These are phyloP conservation scores for Chascanopsetta lugubris DNA, from an alignment of 2,113 vertebrate genomes.

Conservation along the genomic window DNA sequence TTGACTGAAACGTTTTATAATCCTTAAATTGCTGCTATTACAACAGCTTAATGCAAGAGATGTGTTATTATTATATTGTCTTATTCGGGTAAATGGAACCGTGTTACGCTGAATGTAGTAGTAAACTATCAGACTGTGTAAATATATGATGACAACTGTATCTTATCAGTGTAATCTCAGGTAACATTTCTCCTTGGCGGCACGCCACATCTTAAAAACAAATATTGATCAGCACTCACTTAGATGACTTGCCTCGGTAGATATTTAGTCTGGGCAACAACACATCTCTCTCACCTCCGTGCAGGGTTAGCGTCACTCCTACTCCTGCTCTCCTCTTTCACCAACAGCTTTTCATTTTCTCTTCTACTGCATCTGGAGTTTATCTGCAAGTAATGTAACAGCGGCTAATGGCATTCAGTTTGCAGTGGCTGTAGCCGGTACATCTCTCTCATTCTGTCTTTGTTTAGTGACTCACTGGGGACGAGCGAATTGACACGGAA, in stretches of 20 bases:
- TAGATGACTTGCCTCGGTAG: not conserved
- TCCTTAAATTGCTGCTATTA: not conserved
- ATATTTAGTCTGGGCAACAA: not conserved
- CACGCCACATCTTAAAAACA: not conserved
- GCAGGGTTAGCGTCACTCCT: not conserved
- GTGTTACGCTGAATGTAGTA: not conserved
- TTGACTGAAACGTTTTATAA: not conserved
- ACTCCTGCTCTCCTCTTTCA: not conserved
- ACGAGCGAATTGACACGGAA: no score
- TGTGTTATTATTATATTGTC: not conserved
- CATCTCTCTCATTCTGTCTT: no score
- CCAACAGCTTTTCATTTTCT: not conserved
- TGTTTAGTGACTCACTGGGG: no score
- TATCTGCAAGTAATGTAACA: not conserved
- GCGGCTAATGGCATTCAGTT: not conserved
- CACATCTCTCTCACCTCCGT: not conserved
- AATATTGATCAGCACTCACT: not conserved
- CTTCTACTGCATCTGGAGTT: not conserved
- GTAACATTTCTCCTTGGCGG: not conserved
- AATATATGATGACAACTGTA: not conserved
- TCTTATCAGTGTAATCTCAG: not conserved
- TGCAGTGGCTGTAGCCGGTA: not conserved
- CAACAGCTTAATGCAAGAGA: not conserved
- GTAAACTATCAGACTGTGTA: not conserved
- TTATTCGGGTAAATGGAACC: not conserved